A percentile compares a stretch with the other conserved stretches of the same genome.
Conservation (phyloP, 30 jellyfish, hydroid and myxozoan species). For the Aurelia sp. region DNA sequence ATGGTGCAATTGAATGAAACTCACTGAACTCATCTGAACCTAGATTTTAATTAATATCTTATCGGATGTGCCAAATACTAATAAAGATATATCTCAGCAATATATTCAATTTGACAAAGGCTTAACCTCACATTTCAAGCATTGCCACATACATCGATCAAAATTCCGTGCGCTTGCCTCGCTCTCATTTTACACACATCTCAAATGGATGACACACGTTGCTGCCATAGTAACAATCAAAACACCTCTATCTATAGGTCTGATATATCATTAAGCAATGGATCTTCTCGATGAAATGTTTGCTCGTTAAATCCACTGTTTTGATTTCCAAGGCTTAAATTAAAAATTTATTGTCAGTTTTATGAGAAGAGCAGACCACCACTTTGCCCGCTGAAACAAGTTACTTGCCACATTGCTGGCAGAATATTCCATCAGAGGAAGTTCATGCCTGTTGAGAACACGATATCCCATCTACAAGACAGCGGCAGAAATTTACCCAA, state of each 20-base stretch:
- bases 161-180: slow-evolving; percentile 23
- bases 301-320: slow-evolving; percentile 45
- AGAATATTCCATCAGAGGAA: too few relatives aligned
- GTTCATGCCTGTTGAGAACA: too few relatives aligned
- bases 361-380: background rate
- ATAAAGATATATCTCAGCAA: background rate
- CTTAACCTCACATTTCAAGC: slow-evolving; percentile 27
- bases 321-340: slow-evolving; percentile 4
- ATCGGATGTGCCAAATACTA: slow-evolving; percentile 4
- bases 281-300: slow-evolving; percentile 4
- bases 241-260: slow-evolving; percentile 1
- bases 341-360: slow-evolving; percentile 12
- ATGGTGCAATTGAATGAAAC: too few relatives aligned
- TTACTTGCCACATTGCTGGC: too few relatives aligned
- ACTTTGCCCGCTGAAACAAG: too few relatives aligned
- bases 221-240: slow-evolving; percentile 24
- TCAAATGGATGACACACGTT: slow-evolving; percentile 6
- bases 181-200: background rate
- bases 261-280: slow-evolving; percentile 10
- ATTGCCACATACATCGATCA: slow-evolving; percentile 31
- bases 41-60: too few relatives aligned
- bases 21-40: too few relatives aligned
- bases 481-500: too few relatives aligned
- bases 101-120: slow-evolving; percentile 12
- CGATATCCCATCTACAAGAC: too few relatives aligned